phyloP scores from a whole-genome alignment of 2,888 invertebrate genomes.

The Digitonthophagus gazella region DNA sequence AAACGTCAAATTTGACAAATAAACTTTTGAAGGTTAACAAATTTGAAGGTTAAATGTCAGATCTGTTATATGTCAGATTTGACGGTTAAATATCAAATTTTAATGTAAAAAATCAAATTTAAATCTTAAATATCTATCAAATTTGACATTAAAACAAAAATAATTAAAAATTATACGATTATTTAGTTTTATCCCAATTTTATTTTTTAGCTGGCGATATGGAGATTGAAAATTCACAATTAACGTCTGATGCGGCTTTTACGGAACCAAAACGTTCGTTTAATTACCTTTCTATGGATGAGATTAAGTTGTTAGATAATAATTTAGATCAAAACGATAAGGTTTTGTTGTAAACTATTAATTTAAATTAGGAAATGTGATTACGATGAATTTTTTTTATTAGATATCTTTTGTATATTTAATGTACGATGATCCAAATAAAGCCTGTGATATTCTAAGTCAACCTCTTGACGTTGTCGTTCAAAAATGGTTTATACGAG shows the following conservation, averaged over 20 bases:
- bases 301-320: conserved; percentile 10
- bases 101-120: too few species aligned
- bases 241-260: conserved; percentile 1
- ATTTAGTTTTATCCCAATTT: too few species aligned
- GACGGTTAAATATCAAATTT: too few species aligned
- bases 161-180: too few species aligned
- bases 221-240: background rate
- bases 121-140: too few species aligned
- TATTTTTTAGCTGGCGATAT: conserved; percentile 6
- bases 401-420: conserved; percentile 46
- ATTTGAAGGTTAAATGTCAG: too few species aligned
- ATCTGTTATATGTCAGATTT: too few species aligned
- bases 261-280: background rate
- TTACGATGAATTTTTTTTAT: conserved; percentile 27
- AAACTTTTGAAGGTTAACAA: too few species aligned
- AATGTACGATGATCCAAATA: conserved; percentile 38
- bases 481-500: conserved; percentile 38
- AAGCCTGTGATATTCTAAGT: conserved; percentile 34
- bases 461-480: conserved; percentile 35
- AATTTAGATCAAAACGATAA: conserved; percentile 21
- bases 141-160: too few species aligned
- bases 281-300: background rate
- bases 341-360: conserved; percentile 4
- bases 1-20: too few species aligned
- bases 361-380: conserved; percentile 40